Evolutionary conservation across 2,113 vertebrate genomes (phyloP).

Genomic region (Tragelaphus scriptus): DNA sequence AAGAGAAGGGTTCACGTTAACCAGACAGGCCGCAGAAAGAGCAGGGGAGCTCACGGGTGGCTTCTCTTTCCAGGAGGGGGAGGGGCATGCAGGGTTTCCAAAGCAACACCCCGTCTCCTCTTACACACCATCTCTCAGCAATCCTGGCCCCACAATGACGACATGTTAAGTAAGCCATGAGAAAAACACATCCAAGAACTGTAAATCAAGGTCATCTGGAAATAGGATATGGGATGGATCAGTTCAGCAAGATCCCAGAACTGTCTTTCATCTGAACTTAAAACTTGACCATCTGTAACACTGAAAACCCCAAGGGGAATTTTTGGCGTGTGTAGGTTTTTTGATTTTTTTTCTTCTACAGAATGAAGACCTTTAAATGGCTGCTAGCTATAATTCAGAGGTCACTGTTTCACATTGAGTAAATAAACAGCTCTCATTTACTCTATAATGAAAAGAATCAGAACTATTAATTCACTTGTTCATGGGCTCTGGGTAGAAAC

Average conservation of each 20-base stretch:
- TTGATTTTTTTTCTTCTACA: background rate
- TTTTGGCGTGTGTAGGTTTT: background rate
- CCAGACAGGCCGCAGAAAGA: background rate
- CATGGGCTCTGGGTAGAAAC: background rate
- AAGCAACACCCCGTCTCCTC: background rate
- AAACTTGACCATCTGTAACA: background rate
- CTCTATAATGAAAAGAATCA: background rate
- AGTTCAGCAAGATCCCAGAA: background rate
- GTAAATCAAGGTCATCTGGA: background rate
- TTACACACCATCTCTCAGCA: background rate
- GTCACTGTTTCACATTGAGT: background rate
- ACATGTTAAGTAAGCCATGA: background rate
- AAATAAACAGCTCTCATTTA: background rate
- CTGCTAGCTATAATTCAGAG: background rate
- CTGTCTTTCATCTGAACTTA: background rate
- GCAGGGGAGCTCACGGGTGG: rapidly evolving
- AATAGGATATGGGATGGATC: background rate
- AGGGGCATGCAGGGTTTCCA: background rate
- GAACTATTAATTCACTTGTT: background rate
- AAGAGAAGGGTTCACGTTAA: background rate
- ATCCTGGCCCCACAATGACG: background rate
- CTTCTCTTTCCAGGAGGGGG: background rate
- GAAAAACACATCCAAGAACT: background rate
- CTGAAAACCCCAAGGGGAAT: background rate
- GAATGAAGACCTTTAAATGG: background rate